Base-by-base conservation (phyloP, 2,797 vertebrate species). In the Bradypodion ventrale region DNA sequence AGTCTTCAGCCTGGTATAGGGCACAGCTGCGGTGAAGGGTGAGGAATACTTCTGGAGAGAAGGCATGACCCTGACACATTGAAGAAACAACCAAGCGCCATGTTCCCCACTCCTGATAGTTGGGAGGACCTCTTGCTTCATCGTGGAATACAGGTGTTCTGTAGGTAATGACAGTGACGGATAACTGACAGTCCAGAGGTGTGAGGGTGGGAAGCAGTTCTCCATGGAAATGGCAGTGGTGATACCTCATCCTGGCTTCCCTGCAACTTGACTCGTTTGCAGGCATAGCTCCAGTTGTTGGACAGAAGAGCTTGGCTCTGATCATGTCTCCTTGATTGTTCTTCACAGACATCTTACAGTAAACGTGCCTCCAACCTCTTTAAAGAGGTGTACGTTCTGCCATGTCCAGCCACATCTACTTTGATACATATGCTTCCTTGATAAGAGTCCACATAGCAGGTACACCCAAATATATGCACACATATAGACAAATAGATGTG, bases 1-100 rank as follows among this genome's bases (percentile, higher is more conserved):
- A 79, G 91, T 81, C 86, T 73, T 76, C 46, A 75, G 60, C 82
- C 82, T 27, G 68, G 73, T 27, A 63, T 52, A 77, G 29, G 44
- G 78, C 65, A 40, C 70, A 70, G 29, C 25, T 16, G 1, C 44
- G 72, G 85, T 21, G 46, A 37, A 35, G 72, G 3, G 16, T 40
- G 23, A 27, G 21, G 60, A 23, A 35, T 21, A 16, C 42, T 23
- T n/a, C 62, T 16, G 27, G 29, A 40, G 66, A 70, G 25, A 62
- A 40, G 7, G 40, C 6, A 21, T 12, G 4, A 42, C 40, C 42
- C 49, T 70, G 59, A 79, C 73, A 12, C 52, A 35, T 32, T 32
- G 13, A 79, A 79, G 75, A 19, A 40, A 32, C 25, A 44, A 29
- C 5, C 7, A 27, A 16, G 32, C 49, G 25, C 16, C 40, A 32